A percentile compares a stretch with the other conserved stretches of the same genome.
Conservation (phyloP, 2,113 vertebrate species). For the Protobothrops flavoviridis region DNA sequence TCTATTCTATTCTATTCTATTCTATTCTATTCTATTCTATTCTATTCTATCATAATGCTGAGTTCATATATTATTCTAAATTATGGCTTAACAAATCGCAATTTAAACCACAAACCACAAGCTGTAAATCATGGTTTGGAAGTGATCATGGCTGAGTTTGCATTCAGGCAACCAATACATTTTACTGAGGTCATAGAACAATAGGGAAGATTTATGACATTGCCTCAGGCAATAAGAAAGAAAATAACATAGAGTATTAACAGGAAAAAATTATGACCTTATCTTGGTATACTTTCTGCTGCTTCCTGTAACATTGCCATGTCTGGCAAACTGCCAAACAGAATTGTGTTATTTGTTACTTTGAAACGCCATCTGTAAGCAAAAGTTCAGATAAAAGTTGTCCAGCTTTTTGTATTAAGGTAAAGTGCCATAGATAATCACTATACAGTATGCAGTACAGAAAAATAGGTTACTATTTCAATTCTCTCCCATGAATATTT, state of each 20-base stretch:
- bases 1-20: too few relatives aligned
- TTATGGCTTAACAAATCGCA: background rate
- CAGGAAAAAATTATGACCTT: background rate
- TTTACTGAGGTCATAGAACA: background rate
- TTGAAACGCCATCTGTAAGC: background rate
- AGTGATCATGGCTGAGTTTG: background rate
- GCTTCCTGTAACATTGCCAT: background rate
- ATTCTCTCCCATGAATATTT: background rate
- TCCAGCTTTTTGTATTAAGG: background rate
- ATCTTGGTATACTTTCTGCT: background rate
- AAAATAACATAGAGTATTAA: background rate
- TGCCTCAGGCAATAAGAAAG: background rate
- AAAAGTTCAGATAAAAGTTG: background rate
- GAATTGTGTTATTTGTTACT: background rate
- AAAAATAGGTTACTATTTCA: background rate
- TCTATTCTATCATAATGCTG: background rate
- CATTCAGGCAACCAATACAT: background rate
- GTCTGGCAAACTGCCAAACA: background rate
- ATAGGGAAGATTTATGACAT: background rate
- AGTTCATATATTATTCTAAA: background rate
- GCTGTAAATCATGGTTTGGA: background rate
- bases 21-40: too few relatives aligned
- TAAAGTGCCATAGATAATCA: background rate
- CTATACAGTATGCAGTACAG: background rate
- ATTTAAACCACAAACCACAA: background rate